Evolutionary conservation across 2,888 invertebrate species (phyloP).

Genomic region (Glaucopsyche alexis): DNA sequence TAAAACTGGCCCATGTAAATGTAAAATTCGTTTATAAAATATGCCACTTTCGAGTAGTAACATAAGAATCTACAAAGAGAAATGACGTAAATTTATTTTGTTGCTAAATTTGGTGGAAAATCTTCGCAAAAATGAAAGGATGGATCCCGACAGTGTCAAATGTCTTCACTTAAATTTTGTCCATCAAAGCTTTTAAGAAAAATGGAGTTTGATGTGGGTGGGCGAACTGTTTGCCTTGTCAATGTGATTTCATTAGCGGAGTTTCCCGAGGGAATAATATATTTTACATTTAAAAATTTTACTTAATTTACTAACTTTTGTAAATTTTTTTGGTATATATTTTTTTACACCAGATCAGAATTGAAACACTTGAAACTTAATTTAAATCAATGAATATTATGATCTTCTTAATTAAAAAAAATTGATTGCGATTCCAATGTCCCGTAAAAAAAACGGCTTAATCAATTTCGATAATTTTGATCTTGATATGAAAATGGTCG

Average conservation of each 20-base stretch:
- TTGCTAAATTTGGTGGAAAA: slow-evolving; percentile 15
- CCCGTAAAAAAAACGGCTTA: too few relatives aligned
- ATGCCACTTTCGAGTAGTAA: background rate
- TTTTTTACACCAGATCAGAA: too few relatives aligned
- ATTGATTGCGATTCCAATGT: too few relatives aligned
- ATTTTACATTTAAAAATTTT: background rate
- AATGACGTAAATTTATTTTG: slow-evolving; percentile 4
- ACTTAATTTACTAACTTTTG: background rate
- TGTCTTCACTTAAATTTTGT: slow-evolving; percentile 19
- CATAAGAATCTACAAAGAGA: background rate
- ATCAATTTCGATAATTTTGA: too few relatives aligned
- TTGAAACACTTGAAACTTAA: too few relatives aligned
- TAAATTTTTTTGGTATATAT: background rate
- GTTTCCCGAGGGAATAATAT: background rate
- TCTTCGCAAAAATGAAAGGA: slow-evolving; percentile 17
- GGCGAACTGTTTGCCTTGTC: background rate
- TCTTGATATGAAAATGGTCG: too few relatives aligned
- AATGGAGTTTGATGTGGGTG: background rate
- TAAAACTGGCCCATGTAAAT: too few relatives aligned
- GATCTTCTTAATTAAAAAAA: too few relatives aligned
- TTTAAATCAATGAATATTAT: too few relatives aligned
- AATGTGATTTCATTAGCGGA: slow-evolving; percentile 13
- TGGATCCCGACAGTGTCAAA: slow-evolving; percentile 19
- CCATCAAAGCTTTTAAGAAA: slow-evolving; percentile 19
- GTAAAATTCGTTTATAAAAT: background rate